Evolutionary conservation across 2,797 vertebrate species (phyloP).

Genomic region (Bucorvus abyssinicus): DNA sequence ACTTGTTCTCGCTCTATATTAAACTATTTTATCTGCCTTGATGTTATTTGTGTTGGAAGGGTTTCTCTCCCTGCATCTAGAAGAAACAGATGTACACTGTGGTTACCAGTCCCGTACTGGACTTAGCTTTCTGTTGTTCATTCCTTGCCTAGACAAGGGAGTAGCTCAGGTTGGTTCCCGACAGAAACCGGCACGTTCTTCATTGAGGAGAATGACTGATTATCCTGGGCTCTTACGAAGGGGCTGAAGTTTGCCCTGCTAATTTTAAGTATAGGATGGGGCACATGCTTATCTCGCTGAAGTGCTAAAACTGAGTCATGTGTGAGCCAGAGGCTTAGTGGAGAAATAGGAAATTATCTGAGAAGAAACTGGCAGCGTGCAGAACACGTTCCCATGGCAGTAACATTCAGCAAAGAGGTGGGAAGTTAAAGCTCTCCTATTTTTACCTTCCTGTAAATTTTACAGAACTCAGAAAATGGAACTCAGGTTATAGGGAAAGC

Average conservation of each 20-base stretch:
- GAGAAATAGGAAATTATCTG: constrained; percentile 57
- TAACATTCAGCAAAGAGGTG: constrained; percentile 51
- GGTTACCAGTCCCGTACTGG: not conserved
- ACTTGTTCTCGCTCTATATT: constrained; percentile 31
- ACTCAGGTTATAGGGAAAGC: not conserved
- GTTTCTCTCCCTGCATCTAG: not conserved
- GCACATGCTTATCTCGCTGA: constrained; percentile 38
- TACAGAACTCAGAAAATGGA: not conserved
- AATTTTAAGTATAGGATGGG: constrained; percentile 48
- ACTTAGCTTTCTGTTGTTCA: not conserved
- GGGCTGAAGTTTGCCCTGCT: constrained; percentile 26
- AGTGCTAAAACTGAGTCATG: constrained; percentile 61
- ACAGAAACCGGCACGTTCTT: not conserved
- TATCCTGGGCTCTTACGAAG: not conserved
- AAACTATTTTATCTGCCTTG: constrained; percentile 66
- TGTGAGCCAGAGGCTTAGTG: constrained; percentile 56
- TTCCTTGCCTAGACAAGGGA: not conserved
- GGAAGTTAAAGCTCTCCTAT: constrained; percentile 56
- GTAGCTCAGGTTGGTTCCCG: not conserved
- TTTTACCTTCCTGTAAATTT: constrained; percentile 46
- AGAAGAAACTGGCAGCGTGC: constrained; percentile 27
- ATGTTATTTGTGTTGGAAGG: not conserved
- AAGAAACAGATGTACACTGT: not conserved
- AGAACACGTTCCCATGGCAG: constrained; percentile 61
- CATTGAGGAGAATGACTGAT: not conserved